These are phyloP conservation scores for Pissodes strobi DNA, from an alignment of 1,140 invertebrate species.

Conservation along the genomic window DNA sequence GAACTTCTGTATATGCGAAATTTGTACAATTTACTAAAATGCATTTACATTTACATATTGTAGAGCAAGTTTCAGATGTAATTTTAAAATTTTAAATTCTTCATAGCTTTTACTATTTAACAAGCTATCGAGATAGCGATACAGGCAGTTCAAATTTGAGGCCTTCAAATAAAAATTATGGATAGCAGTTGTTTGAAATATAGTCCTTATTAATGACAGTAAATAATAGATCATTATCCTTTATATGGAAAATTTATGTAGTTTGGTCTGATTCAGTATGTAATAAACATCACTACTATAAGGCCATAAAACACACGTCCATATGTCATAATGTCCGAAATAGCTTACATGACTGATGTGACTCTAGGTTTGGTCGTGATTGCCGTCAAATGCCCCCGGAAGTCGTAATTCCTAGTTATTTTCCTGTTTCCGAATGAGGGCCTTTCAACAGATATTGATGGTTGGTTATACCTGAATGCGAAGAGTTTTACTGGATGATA, in stretches of 20 bases:
- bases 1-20: no score
- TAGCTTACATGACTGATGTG: conserved; percentile 19
- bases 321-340: conserved; percentile 24
- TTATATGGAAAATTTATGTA: background rate
- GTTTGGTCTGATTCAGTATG: background rate
- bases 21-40: no score
- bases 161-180: no score
- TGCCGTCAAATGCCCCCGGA: conserved; percentile 26
- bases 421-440: background rate
- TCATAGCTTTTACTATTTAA: no score
- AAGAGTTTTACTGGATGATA: no score
- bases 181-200: background rate
- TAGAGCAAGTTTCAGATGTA: no score
- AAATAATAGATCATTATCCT: background rate
- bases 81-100: no score
- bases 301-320: background rate
- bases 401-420: conserved; percentile 23
- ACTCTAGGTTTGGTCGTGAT: conserved; percentile 19
- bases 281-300: conserved; percentile 18
- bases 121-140: no score
- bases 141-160: no score
- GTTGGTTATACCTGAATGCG: no score
- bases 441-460: background rate
- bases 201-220: background rate
- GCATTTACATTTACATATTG: no score